Evolutionary conservation across 1,140 invertebrate genomes (phyloP), one percentile per base, ranked within the genome.

Genomic region (Ips nitidus): DNA sequence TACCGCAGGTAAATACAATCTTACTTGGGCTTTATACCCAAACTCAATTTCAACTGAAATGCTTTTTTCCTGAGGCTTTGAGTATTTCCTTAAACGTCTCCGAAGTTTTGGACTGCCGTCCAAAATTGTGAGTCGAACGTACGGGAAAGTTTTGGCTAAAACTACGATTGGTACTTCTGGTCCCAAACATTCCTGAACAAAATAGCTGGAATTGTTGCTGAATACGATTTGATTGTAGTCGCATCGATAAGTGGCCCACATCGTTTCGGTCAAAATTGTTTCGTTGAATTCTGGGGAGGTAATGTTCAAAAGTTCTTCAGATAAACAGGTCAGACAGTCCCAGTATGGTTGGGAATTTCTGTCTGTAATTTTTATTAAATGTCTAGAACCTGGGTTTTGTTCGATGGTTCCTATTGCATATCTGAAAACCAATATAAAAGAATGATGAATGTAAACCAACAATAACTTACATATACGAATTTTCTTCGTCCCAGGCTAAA

Each of bases 1-100:
- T n/a, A 90, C 89, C 0, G 90, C 90, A 1, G 92, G 92, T 52
- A 94, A 79, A 65, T 87, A 85, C 2, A 94, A 82, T 5, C 89
- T 84, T 1, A 94, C 90, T 56, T 84, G 82, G 5, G 85, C 85
- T 59, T 81, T 78, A 64, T 82, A 84, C 3, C 82, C 83, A 39
- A 78, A 81, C 66, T 85, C 83, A 4, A 87, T 80, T 72, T 86
- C 82, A 5, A 87, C 83, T 72, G 82, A 78, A 64, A 84, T 77
- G 38, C 71, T 74, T 69, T 79, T 79, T 41, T 77, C 74, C 69
- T 77, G 74, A 2, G 79, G 79, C 38, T 71, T 40, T 2, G 78
- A 76, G 36, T 78, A 69, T 47, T 74, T 74, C 36, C 67, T 73
- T 38, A 80, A 66, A 66, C 74, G 75, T 59, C 71, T 75, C 50